Percentiles rank a stretch among this genome's conserved stretches.
phyloP scores from a whole-genome alignment of 2,888 invertebrate genomes.

The Dioctria rufipes region DNA sequence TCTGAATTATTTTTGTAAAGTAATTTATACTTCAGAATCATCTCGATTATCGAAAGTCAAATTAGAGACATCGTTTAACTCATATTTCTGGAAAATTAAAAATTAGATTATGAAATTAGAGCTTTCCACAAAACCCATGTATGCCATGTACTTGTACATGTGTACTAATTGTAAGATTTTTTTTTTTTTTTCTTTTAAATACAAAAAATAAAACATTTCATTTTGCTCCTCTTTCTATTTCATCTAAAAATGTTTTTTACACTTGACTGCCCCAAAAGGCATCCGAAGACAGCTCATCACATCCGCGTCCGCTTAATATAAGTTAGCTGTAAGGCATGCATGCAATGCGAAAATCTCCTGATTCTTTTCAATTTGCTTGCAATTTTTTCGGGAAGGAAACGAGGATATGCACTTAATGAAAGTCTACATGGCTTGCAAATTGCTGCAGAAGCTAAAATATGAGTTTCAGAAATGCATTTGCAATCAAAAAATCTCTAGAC shows the following conservation, averaged over 20 bases:
- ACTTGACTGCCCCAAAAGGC: neutral
- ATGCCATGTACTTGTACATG: too few species aligned
- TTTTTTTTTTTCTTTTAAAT: too few species aligned
- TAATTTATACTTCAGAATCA: too few species aligned
- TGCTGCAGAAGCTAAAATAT: constrained; percentile 55
- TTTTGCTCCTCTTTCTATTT: neutral
- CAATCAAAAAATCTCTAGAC: constrained; percentile 51
- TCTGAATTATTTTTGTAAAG: too few species aligned
- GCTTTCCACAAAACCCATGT: too few species aligned
- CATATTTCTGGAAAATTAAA: too few species aligned
- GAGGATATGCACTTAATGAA: constrained; percentile 42
- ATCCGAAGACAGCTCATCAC: neutral
- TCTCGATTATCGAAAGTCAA: too few species aligned
- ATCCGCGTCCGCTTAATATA: neutral
- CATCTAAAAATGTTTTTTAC: neutral
- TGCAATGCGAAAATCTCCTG: neutral
- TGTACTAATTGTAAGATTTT: too few species aligned
- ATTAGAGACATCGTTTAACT: too few species aligned
- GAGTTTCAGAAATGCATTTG: constrained; percentile 56
- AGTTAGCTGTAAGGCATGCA: constrained; percentile 13
- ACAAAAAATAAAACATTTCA: too few species aligned
- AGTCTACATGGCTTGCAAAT: constrained; percentile 57
- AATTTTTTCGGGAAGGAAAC: neutral
- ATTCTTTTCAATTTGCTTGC: constrained; percentile 14
- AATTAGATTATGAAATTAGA: too few species aligned